These are phyloP conservation scores for Synergus gifuensis DNA, from an alignment of 2,888 invertebrate genomes.

Conservation along the genomic window DNA sequence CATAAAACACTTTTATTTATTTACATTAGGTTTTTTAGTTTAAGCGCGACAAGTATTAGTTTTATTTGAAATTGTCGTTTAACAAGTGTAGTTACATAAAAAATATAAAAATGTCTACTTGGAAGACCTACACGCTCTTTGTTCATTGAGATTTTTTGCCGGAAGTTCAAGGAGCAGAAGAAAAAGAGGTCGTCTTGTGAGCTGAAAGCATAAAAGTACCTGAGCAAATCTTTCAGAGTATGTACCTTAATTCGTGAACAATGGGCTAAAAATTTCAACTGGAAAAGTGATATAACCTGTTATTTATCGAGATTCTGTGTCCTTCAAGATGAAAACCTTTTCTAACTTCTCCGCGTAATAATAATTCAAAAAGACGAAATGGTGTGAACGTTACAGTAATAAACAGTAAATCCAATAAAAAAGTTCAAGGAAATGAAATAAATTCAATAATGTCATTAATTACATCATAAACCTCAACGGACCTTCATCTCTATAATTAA, in stretches of 20 bases:
- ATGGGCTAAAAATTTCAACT: constrained; percentile 13
- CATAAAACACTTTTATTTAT: neutral
- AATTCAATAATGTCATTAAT: no score
- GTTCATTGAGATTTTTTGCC: constrained; percentile 2
- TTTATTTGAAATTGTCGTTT: no score
- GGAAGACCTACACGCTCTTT: neutral
- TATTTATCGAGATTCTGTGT: constrained; percentile 9
- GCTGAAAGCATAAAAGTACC: constrained; percentile 27
- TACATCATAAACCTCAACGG: no score
- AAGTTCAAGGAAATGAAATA: no score
- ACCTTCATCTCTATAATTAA: no score
- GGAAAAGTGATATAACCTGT: constrained; percentile 1
- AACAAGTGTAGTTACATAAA: no score
- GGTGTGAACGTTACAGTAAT: no score
- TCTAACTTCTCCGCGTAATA: no score
- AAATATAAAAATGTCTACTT: neutral
- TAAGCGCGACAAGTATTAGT: no score
- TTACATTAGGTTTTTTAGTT: no score
- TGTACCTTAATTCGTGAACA: constrained; percentile 26
- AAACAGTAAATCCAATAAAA: no score
- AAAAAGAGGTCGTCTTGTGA: constrained; percentile 44
- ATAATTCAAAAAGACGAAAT: no score
- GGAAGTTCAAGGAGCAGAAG: constrained; percentile 56
- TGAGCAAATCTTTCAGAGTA: constrained; percentile 17
- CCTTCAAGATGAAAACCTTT: neutral